Evolutionary conservation across 2,888 invertebrate species (phyloP).

Genomic region (Litoditis marina): DNA sequence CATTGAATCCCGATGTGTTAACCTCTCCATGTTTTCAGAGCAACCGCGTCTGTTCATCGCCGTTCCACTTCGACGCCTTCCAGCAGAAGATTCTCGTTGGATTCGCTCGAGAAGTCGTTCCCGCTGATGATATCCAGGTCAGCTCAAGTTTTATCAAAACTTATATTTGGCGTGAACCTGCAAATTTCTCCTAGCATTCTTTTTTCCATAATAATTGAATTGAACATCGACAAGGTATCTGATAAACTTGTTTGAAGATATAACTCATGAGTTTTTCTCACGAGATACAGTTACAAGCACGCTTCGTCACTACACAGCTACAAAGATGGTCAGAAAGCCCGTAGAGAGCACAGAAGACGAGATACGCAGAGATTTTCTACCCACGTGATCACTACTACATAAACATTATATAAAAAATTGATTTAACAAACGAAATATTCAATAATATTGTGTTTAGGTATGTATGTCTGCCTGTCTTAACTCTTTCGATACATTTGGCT

Average conservation of each 20-base stretch:
- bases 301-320: too few relatives aligned
- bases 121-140: conserved; percentile 53
- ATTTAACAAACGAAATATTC: background rate
- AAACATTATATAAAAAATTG: background rate
- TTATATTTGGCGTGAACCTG: too few relatives aligned
- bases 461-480: conserved; percentile 59
- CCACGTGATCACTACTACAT: too few relatives aligned
- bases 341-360: too few relatives aligned
- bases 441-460: conserved; percentile 17
- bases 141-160: too few relatives aligned
- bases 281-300: too few relatives aligned
- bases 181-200: too few relatives aligned
- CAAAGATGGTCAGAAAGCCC: too few relatives aligned
- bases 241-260: background rate
- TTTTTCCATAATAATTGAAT: conserved; percentile 1
- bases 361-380: too few relatives aligned
- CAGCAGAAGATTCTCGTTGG: conserved; percentile 61
- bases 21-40: conserved; percentile 35
- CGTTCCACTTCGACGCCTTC: conserved; percentile 60
- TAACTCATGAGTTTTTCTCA: too few relatives aligned
- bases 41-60: conserved; percentile 58
- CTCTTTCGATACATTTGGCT: conserved; percentile 59
- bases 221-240: background rate
- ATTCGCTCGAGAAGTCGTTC: conserved; percentile 61
- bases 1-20: too few relatives aligned